These are phyloP conservation scores for Paelopatides confundens DNA, from an alignment of 53 echinoderm and acorn worm species.

Conservation along the genomic window DNA sequence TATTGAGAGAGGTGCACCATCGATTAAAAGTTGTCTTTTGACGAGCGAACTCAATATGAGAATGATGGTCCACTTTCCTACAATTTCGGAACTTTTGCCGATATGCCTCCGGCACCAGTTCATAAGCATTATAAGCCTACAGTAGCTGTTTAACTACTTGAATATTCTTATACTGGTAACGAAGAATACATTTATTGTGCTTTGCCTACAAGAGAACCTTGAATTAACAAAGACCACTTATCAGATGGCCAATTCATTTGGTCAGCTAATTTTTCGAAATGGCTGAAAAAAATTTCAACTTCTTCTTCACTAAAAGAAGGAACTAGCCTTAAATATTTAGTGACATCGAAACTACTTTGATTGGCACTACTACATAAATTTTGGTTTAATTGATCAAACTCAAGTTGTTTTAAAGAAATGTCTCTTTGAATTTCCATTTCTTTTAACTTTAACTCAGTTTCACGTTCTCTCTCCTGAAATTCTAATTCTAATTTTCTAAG, in stretches of 20 bases:
- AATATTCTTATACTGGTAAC: too few species aligned
- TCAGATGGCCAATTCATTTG: not conserved
- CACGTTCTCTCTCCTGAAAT: too few species aligned
- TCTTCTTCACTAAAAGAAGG: not conserved
- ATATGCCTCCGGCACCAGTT: too few species aligned
- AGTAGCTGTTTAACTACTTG: too few species aligned
- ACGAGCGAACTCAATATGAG: too few species aligned
- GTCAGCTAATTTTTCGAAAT: not conserved
- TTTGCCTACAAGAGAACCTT: not conserved
- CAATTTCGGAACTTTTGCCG: too few species aligned
- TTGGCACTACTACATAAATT: not conserved
- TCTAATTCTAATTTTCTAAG: not conserved
- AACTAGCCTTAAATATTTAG: not conserved
- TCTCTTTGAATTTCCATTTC: not conserved
- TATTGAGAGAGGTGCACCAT: too few species aligned
- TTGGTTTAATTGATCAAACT: not conserved
- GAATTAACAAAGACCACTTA: not conserved
- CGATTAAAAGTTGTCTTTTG: too few species aligned
- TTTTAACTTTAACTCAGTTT: not conserved
- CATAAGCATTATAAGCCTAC: too few species aligned
- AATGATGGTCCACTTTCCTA: too few species aligned
- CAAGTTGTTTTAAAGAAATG: not conserved
- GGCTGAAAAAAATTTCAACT: not conserved
- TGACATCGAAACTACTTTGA: not conserved
- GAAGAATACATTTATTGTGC: not conserved